A percentile compares a stretch with the other conserved stretches of the same genome.
These are phyloP conservation scores for Micronycteris hirsuta DNA, from an alignment of 2,113 vertebrate species.

Conservation along the genomic window DNA sequence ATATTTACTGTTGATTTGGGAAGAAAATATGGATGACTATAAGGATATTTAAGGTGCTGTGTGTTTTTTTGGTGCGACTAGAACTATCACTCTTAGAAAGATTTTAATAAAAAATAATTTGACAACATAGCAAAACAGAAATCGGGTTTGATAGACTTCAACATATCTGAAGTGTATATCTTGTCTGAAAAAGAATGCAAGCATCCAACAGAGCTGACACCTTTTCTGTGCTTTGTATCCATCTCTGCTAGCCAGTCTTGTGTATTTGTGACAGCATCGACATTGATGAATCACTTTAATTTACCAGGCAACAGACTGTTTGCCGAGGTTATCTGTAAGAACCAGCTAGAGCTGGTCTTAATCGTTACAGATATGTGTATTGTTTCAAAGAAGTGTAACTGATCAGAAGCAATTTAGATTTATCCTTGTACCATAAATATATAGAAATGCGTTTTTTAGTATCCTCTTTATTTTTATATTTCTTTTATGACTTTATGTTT, in stretches of 20 bases:
- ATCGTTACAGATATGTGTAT: slow-evolving; percentile 38
- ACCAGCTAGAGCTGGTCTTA: slow-evolving; percentile 33
- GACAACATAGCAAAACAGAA: slow-evolving; percentile 15
- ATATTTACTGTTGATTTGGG: slow-evolving; percentile 23
- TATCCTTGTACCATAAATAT: background rate
- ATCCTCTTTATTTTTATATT: background rate
- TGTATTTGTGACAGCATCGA: background rate
- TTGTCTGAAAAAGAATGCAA: background rate
- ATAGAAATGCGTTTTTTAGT: background rate
- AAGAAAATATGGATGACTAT: background rate
- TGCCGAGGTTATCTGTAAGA: slow-evolving; percentile 40
- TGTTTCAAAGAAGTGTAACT: background rate
- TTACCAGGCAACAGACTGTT: slow-evolving; percentile 36
- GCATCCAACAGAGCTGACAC: background rate
- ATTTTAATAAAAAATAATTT: slow-evolving; percentile 30
- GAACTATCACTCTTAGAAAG: slow-evolving; percentile 1
- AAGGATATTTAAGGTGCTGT: background rate
- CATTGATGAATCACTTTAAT: slow-evolving; percentile 75
- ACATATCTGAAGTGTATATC: background rate
- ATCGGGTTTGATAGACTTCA: slow-evolving; percentile 18
- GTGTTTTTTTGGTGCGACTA: background rate
- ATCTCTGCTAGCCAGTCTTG: slow-evolving; percentile 16
- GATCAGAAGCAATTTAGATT: slow-evolving; percentile 25
- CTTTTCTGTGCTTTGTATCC: slow-evolving; percentile 18
- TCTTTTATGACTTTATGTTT: background rate